These are phyloP conservation scores for Hiodon alosoides DNA, from an alignment of 2,113 vertebrate genomes.

Conservation along the genomic window DNA sequence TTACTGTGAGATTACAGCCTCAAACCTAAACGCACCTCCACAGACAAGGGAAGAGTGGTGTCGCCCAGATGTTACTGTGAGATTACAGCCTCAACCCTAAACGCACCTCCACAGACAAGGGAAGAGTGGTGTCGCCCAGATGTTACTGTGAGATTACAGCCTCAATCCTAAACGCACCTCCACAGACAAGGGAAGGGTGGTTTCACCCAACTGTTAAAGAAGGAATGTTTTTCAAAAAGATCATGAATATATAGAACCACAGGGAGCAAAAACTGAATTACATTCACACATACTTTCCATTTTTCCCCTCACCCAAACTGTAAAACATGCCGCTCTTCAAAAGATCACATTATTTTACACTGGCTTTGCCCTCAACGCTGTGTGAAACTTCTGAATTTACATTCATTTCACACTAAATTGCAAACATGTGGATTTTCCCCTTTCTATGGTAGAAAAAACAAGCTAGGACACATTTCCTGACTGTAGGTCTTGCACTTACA, in stretches of 20 bases:
- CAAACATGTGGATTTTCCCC: conserved; percentile 43
- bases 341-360: conserved; percentile 20
- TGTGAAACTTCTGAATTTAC: conserved; percentile 38
- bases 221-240: conserved; percentile 22
- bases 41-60: too few relatives aligned
- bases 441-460: conserved; percentile 25
- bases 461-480: conserved; percentile 22
- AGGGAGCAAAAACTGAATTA: neutral
- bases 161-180: too few relatives aligned
- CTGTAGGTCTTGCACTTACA: conserved; percentile 39
- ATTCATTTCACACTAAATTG: conserved; percentile 41
- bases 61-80: too few relatives aligned
- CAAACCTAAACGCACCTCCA: too few relatives aligned
- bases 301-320: neutral
- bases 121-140: too few relatives aligned
- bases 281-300: neutral
- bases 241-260: conserved; percentile 21
- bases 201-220: neutral
- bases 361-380: conserved; percentile 16
- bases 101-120: too few relatives aligned
- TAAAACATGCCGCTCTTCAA: conserved; percentile 28
- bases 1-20: too few relatives aligned
- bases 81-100: too few relatives aligned
- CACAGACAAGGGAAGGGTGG: neutral
- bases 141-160: too few relatives aligned